Evolutionary conservation across 2,113 vertebrate genomes (phyloP).

Genomic region (Oryzias celebensis): DNA sequence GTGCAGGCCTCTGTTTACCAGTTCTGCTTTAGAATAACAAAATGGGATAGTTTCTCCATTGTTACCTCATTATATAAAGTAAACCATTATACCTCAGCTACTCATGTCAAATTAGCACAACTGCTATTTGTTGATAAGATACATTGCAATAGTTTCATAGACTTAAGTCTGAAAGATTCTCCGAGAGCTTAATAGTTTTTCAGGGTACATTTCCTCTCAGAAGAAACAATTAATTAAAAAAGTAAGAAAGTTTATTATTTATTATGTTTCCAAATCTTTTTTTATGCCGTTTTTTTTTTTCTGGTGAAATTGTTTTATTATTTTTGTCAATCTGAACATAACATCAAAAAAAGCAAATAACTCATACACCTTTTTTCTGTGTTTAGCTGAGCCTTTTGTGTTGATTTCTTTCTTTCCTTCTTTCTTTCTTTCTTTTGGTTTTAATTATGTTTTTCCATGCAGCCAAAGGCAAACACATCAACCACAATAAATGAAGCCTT

Average conservation of each 20-base stretch:
- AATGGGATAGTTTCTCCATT: background rate
- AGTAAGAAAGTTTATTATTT: slow-evolving; percentile 8
- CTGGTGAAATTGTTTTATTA: slow-evolving; percentile 22
- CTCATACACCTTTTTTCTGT: slow-evolving; percentile 45
- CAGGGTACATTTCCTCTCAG: background rate
- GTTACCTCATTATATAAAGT: background rate
- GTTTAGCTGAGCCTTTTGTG: slow-evolving; percentile 13
- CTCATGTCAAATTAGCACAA: slow-evolving; percentile 22
- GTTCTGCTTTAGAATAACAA: slow-evolving; percentile 1
- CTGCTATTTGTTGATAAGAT: slow-evolving; percentile 2
- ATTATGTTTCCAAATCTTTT: background rate
- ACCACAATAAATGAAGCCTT: background rate
- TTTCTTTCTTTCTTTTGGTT: too few relatives aligned
- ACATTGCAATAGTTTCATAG: slow-evolving; percentile 12
- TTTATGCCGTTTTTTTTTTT: too few relatives aligned
- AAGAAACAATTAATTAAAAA: background rate
- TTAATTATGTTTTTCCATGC: slow-evolving; percentile 13
- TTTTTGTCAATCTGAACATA: slow-evolving; percentile 47
- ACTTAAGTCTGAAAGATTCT: slow-evolving; percentile 17
- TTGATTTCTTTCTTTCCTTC: too few relatives aligned
- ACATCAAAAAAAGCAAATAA: slow-evolving; percentile 47
- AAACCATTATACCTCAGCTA: slow-evolving; percentile 8
- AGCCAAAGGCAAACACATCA: slow-evolving; percentile 37
- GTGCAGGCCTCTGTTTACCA: slow-evolving; percentile 3
- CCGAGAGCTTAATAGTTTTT: slow-evolving; percentile 14